Base-by-base conservation (phyloP, 2,113 vertebrate genomes). In the Cyanoderma ruficeps region DNA sequence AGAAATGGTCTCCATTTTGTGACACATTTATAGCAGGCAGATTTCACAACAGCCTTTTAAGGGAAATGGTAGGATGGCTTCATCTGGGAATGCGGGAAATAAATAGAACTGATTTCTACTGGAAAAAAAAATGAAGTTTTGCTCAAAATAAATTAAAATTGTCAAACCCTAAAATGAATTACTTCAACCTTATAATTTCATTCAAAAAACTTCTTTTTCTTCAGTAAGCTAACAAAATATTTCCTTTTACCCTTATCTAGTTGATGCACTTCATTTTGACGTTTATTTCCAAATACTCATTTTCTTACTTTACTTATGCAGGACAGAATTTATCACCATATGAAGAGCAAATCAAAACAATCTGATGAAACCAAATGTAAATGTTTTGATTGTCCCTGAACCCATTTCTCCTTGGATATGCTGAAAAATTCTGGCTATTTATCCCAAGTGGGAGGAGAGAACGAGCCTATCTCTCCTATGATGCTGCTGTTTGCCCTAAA, bases 71-170 rank as follows among this genome's bases (percentile, higher is more conserved):
- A 92, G 64, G 65, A 81, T 52, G 46, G 80, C 75, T 88, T 90
- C 68, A 65, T 69, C 75, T 92, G 70, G 68, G 65, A 69, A 49
- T 72, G 82, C 41, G 64, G 59, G 78, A 61, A 90, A 94, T 56
- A 93, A 89, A 93, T 21, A 81, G 72, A 89, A 71, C 56, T 5
- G 6, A 79, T 82, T 91, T 71, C 52, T 87, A 74, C 59, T 30
- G 55, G 46, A 9, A 31, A 60, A 63, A 69, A 83, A 49, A 28
- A 44, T 0, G 6, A 83, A 64, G 33, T 88, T 95, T 85, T 79
- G 83, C 75, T 61, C 65, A 74, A 95, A 91, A 92, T 72, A 83
- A 93, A 95, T 84, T 72, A 67, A 91, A 94, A 76, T 53, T 65
- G 57, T 61, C 84, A 87, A 60, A 89, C 55, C 10, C 41, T 69